Evolutionary conservation across 2,888 invertebrate genomes (phyloP).

Genomic region (Cheilosia grossa): DNA sequence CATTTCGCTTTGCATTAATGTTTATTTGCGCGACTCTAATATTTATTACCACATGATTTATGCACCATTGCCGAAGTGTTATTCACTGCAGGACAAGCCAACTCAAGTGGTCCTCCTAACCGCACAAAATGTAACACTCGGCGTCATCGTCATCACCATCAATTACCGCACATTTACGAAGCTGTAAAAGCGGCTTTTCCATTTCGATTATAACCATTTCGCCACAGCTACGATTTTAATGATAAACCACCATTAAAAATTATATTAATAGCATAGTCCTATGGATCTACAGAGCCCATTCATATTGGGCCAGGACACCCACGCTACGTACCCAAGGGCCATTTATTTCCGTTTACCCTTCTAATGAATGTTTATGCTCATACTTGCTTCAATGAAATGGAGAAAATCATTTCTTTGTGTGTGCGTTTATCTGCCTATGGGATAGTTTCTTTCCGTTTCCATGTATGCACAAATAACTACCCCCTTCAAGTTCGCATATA

Average conservation of each 20-base stretch:
- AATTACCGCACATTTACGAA: slow-evolving; percentile 55
- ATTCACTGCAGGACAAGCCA: not conserved
- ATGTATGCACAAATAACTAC: not conserved
- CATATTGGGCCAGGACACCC: not conserved
- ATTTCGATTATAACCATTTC: slow-evolving; percentile 40
- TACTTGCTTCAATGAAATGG: not conserved
- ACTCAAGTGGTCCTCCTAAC: not conserved
- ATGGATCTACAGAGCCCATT: not conserved
- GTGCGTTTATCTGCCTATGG: not conserved
- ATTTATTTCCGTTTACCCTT: not conserved
- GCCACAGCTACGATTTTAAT: slow-evolving; percentile 46
- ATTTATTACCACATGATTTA: slow-evolving; percentile 6
- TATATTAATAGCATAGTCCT: slow-evolving; percentile 12
- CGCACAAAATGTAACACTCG: not conserved
- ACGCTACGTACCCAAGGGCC: not conserved
- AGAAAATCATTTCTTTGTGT: not conserved
- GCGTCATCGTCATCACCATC: slow-evolving; percentile 25
- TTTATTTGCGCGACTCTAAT: not conserved
- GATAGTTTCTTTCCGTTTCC: not conserved
- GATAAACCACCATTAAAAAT: slow-evolving; percentile 49
- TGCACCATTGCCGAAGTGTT: not conserved
- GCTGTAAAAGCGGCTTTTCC: slow-evolving; percentile 41
- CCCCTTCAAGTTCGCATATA: not conserved
- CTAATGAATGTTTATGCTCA: slow-evolving; percentile 3
- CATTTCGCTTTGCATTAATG: slow-evolving; percentile 1